phyloP scores from a whole-genome alignment of 2,113 vertebrate species.

The Pteropus alecto region DNA sequence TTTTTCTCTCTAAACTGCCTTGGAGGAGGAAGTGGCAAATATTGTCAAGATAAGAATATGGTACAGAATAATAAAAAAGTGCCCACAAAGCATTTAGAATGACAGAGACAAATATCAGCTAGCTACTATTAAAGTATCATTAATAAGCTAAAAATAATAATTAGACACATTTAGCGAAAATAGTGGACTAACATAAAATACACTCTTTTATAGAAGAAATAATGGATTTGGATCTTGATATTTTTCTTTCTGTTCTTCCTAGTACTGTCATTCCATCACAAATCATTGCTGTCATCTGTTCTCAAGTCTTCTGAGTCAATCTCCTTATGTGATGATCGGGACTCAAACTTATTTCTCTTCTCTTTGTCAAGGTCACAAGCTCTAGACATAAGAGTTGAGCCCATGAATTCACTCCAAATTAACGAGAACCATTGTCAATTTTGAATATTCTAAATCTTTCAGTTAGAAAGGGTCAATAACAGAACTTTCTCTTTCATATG shows the following conservation, averaged over 20 bases:
- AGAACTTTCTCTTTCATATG: conserved; percentile 23
- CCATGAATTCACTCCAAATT: conserved; percentile 12
- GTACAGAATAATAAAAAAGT: conserved; percentile 45
- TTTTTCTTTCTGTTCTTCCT: conserved; percentile 13
- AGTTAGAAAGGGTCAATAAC: conserved; percentile 60
- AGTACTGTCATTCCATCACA: background rate
- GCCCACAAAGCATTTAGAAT: conserved; percentile 46
- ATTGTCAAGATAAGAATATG: conserved; percentile 55
- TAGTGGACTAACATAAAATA: conserved; percentile 53
- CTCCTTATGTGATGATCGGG: background rate
- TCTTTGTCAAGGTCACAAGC: background rate
- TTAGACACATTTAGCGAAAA: conserved; percentile 37
- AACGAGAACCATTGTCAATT: conserved; percentile 47
- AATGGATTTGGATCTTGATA: background rate
- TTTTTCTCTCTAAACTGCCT: conserved; percentile 53
- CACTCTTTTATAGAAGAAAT: background rate
- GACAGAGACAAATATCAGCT: conserved; percentile 56
- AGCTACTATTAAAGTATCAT: conserved; percentile 49
- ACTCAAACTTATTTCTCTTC: conserved; percentile 29
- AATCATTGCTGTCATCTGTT: background rate
- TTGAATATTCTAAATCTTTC: conserved; percentile 68
- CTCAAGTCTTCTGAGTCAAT: background rate
- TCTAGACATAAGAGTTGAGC: background rate
- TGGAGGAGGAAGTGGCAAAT: background rate
- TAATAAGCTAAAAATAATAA: conserved; percentile 68